Conservation (phyloP, 2,797 vertebrate species). For the Anisognathus igniventris region DNA sequence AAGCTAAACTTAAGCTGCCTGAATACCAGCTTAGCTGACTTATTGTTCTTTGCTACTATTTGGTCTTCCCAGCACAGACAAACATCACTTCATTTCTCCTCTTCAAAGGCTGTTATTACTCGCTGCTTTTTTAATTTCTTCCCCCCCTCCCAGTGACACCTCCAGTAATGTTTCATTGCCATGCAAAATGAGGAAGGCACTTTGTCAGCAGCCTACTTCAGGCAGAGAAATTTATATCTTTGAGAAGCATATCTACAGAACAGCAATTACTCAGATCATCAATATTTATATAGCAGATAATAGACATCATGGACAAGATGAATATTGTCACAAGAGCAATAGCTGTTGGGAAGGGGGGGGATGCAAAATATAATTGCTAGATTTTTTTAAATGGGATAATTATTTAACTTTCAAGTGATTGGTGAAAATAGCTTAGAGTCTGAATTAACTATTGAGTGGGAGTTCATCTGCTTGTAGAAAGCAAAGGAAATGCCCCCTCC, state of each 20-base stretch:
- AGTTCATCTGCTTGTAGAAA: not conserved
- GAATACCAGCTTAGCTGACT: not conserved
- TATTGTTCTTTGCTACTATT: not conserved
- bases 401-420: conserved; percentile 5
- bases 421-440: not conserved
- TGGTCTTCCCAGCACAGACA: not conserved
- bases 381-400: conserved; percentile 12
- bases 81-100: not conserved
- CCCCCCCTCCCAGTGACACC: not conserved
- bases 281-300: conserved; percentile 61
- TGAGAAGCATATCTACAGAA: conserved; percentile 32
- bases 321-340: conserved; percentile 42
- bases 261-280: conserved; percentile 59
- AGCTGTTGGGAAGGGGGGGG: not conserved
- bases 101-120: not conserved
- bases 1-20: not conserved
- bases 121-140: accelerated
- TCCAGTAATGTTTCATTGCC: conserved; percentile 26
- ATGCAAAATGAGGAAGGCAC: not conserved
- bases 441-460: not conserved
- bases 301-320: conserved; percentile 44
- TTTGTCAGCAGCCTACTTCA: conserved; percentile 40
- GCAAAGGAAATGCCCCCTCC: not conserved
- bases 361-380: not conserved
- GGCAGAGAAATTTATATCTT: conserved; percentile 18